phyloP scores from a whole-genome alignment of 2,113 vertebrate species.

The Chlamydotis undulata region DNA sequence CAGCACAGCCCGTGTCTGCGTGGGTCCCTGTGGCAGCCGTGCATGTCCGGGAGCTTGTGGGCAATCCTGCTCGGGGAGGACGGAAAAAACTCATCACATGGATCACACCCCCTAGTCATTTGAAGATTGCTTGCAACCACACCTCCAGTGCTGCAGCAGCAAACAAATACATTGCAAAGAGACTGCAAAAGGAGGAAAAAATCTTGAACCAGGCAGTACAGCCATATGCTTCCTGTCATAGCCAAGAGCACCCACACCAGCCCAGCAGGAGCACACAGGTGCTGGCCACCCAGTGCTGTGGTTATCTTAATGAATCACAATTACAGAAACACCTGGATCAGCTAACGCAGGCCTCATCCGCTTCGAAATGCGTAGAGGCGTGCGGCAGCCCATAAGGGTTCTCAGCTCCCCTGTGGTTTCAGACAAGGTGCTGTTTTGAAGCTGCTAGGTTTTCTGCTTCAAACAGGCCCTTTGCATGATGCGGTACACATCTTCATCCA shows the following conservation, averaged over 20 bases:
- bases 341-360: rapidly evolving
- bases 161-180: not conserved
- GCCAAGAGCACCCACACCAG: not conserved
- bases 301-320: not conserved
- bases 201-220: not conserved
- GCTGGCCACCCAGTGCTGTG: not conserved
- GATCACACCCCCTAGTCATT: not conserved
- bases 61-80: not conserved
- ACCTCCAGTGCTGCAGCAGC: not conserved
- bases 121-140: not conserved
- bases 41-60: rapidly evolving
- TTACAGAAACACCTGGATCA: not conserved
- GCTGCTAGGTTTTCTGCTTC: not conserved
- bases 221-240: not conserved
- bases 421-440: not conserved
- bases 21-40: not conserved
- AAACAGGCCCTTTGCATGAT: not conserved
- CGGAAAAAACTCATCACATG: not conserved
- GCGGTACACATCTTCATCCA: not conserved
- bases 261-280: not conserved
- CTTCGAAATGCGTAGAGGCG: not conserved
- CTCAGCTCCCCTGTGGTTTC: not conserved
- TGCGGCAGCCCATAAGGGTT: not conserved
- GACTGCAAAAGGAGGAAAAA: not conserved
- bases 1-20: rapidly evolving